These are phyloP conservation scores for Psix sp. DNA, from an alignment of 1,140 invertebrate genomes.

Conservation along the genomic window DNA sequence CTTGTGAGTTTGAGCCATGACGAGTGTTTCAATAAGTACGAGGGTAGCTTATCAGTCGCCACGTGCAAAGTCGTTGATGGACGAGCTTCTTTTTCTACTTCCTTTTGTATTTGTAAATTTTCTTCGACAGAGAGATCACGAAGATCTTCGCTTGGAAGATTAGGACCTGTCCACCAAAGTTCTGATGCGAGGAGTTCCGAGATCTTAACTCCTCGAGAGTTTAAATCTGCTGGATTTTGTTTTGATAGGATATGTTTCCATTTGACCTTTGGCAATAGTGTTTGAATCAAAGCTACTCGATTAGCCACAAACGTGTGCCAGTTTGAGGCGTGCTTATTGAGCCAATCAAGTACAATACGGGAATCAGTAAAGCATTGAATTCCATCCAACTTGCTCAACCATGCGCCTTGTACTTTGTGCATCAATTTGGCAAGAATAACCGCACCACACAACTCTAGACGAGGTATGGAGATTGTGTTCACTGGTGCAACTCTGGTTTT, in stretches of 20 bases:
- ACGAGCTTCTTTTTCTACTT: no score
- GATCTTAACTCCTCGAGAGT: neutral
- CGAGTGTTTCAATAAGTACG: no score
- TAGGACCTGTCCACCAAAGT: slow-evolving; percentile 19
- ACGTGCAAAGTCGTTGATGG: no score
- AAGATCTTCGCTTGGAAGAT: neutral
- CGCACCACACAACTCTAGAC: slow-evolving; percentile 12
- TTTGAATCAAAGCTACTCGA: slow-evolving; percentile 17
- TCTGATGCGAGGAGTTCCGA: neutral
- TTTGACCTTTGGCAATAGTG: neutral
- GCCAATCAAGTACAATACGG: slow-evolving; percentile 11
- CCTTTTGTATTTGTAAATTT: no score
- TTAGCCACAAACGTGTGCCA: slow-evolving; percentile 31
- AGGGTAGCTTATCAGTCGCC: no score
- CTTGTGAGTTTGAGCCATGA: no score
- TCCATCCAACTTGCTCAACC: neutral
- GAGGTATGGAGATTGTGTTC: slow-evolving; percentile 8
- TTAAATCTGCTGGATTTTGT: slow-evolving; percentile 26
- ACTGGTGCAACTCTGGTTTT: slow-evolving; percentile 11
- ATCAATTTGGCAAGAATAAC: slow-evolving; percentile 1
- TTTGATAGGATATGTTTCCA: slow-evolving; percentile 18
- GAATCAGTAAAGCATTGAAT: slow-evolving; percentile 18
- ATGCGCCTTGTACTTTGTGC: neutral
- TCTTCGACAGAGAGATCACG: no score
- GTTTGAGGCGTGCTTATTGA: slow-evolving; percentile 5